Percentiles rank a stretch among this genome's conserved stretches.
Conservation (phyloP, 2,888 invertebrate genomes). For the Tachystola acroxantha region DNA sequence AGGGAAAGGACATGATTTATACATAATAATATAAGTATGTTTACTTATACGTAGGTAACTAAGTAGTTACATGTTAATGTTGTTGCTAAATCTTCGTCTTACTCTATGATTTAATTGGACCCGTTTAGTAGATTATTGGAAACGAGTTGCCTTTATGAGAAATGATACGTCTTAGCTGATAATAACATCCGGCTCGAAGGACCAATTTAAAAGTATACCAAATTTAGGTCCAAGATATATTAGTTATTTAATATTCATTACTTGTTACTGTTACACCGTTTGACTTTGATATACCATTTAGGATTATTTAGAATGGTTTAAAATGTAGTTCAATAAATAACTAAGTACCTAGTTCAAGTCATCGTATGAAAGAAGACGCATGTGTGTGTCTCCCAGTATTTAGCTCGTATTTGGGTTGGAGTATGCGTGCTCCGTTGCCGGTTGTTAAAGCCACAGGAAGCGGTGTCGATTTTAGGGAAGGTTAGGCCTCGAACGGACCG, state of each 20-base stretch:
- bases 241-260: slow-evolving; percentile 47
- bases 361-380: neutral
- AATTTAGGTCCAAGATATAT: slow-evolving; percentile 34
- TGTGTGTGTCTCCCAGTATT: slow-evolving; percentile 5
- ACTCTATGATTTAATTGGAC: no score
- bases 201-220: slow-evolving; percentile 14
- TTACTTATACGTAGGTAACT: no score
- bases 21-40: no score
- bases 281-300: slow-evolving; percentile 3
- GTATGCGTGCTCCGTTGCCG: slow-evolving; percentile 43
- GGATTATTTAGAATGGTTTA: neutral
- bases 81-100: no score
- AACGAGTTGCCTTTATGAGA: no score
- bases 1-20: slow-evolving; percentile 51
- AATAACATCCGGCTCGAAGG: slow-evolving; percentile 22
- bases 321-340: neutral
- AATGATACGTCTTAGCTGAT: no score
- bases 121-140: no score
- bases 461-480: slow-evolving; percentile 72
- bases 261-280: slow-evolving; percentile 8
- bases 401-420: slow-evolving; percentile 18
- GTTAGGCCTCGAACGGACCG: slow-evolving; percentile 59
- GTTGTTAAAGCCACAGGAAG: slow-evolving; percentile 65
- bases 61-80: no score
- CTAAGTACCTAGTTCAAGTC: neutral